These are phyloP conservation scores for Zaprionus davidi DNA, from an alignment of 1,140 invertebrate species.

Conservation along the genomic window DNA sequence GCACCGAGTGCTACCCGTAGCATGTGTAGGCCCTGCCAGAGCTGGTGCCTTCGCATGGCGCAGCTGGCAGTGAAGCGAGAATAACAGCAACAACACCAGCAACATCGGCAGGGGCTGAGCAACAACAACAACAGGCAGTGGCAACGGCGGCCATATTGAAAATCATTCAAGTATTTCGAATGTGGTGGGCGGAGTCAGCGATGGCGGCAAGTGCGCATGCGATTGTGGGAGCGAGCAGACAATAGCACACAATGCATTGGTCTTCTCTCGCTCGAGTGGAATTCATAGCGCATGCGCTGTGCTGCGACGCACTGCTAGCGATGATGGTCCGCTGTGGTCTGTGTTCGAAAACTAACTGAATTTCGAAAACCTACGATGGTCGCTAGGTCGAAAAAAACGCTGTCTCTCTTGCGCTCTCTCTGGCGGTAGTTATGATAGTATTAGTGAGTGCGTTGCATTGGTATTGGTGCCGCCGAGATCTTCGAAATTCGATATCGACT, in stretches of 20 bases:
- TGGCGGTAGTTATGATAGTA: slow-evolving; percentile 8
- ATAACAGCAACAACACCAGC: slow-evolving; percentile 30
- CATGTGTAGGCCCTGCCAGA: slow-evolving; percentile 31
- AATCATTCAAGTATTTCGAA: slow-evolving; percentile 84
- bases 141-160: slow-evolving; percentile 82
- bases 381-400: slow-evolving; percentile 6
- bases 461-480: slow-evolving; percentile 68
- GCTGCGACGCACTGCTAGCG: slow-evolving; percentile 26
- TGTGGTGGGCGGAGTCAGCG: slow-evolving; percentile 72
- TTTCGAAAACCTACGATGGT: slow-evolving; percentile 58
- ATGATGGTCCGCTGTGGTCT: slow-evolving; percentile 43
- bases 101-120: slow-evolving; percentile 11
- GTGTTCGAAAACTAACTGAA: slow-evolving; percentile 69
- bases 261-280: slow-evolving; percentile 18
- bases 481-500: slow-evolving; percentile 72
- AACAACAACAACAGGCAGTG: slow-evolving; percentile 40
- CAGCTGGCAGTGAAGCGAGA: slow-evolving; percentile 42
- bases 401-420: slow-evolving; percentile 14
- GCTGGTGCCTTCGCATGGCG: slow-evolving; percentile 41
- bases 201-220: slow-evolving; percentile 58
- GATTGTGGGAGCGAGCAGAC: slow-evolving; percentile 64
- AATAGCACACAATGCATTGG: slow-evolving; percentile 33
- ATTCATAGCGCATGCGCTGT: slow-evolving; percentile 50
- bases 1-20: slow-evolving; percentile 18
- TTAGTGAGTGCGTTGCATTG: slow-evolving; percentile 38